Evolutionary conservation across 2,888 invertebrate species (phyloP).

Genomic region (Ethmia dodecea): DNA sequence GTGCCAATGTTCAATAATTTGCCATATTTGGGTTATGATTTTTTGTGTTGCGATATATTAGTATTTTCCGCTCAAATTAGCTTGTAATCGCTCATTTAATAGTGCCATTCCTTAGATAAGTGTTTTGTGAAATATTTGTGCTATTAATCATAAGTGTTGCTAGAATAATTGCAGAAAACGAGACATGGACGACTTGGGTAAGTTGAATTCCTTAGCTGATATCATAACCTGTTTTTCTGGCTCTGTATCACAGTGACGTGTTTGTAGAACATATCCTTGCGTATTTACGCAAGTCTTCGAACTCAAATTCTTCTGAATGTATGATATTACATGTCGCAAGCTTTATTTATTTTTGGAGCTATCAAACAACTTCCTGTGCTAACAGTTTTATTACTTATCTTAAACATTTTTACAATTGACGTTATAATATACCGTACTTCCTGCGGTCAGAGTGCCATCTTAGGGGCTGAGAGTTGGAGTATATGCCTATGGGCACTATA

Average conservation of each 20-base stretch:
- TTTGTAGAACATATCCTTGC: slow-evolving; percentile 11
- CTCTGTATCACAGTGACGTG: slow-evolving; percentile 51
- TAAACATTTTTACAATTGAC: no score
- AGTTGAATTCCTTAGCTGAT: slow-evolving; percentile 42
- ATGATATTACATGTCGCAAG: no score
- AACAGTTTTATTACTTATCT: no score
- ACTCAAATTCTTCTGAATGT: no score
- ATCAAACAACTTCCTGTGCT: no score
- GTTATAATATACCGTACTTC: no score
- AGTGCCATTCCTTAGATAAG: slow-evolving; percentile 23
- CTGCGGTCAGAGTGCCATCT: no score
- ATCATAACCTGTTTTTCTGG: slow-evolving; percentile 68
- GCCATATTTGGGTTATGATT: slow-evolving; percentile 46
- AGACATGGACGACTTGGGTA: slow-evolving; percentile 71
- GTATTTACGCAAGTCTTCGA: background rate
- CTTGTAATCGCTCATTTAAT: slow-evolving; percentile 15
- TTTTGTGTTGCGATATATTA: slow-evolving; percentile 34
- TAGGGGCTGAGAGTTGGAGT: no score
- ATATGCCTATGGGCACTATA: no score
- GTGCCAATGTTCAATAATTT: slow-evolving; percentile 38
- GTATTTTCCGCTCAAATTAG: slow-evolving; percentile 25
- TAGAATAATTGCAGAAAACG: slow-evolving; percentile 16
- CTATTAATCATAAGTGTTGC: slow-evolving; percentile 18
- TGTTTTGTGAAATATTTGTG: slow-evolving; percentile 19
- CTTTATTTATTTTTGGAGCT: no score